Base-by-base conservation (phyloP, 2,888 invertebrate species). In the Limnephilus auricula region DNA sequence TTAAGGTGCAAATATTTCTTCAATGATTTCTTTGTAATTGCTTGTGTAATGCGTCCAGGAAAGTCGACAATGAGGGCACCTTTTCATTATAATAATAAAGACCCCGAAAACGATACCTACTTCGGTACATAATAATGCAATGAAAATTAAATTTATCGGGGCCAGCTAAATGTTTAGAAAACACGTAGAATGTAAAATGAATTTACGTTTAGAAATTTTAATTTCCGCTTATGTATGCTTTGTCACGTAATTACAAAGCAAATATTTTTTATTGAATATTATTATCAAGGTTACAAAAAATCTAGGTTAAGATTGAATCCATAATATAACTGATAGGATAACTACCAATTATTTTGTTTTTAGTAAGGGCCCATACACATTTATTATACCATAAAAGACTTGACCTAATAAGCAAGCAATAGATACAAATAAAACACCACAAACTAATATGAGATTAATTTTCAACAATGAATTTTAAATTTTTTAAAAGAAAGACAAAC, bases 151-250 rank as follows among this genome's bases (percentile, higher is more conserved):
- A 15, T 1, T 3, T 65, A 9, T 65, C 65, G 65, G 18, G 9
- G 25, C 2, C 6, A n/a, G 65, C 2, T 65, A 1, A 65, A 65
- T 25, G 65, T 65, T 25, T 65, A 65, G 25, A 65, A 65, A n/a
- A 25, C 25, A 65, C 25, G 25, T 25, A 65, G n/a, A 50, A 65
- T 65, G 5, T 65, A 12, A 45, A 2, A 40, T 65, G 9, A n/a
- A 65, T 9, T 65, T 25, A 2, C 25, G 25, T 65, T n/a, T 4
- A 82, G 80, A 80, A 31, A 65, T 89, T 79, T 89, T 37, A 79
- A 89, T 79, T 89, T 89, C 89, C 83, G 83, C 45, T 45, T 12
- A 34, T 31, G 80, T 89, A 32, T 30, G 89, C 79, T 30, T 83
- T 89, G 89, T 82, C 82, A 89, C 87, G 45, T 30, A 12, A 34